These are phyloP conservation scores for Paraescarpia echinospica DNA, from an alignment of 1,140 invertebrate genomes.

Conservation along the genomic window DNA sequence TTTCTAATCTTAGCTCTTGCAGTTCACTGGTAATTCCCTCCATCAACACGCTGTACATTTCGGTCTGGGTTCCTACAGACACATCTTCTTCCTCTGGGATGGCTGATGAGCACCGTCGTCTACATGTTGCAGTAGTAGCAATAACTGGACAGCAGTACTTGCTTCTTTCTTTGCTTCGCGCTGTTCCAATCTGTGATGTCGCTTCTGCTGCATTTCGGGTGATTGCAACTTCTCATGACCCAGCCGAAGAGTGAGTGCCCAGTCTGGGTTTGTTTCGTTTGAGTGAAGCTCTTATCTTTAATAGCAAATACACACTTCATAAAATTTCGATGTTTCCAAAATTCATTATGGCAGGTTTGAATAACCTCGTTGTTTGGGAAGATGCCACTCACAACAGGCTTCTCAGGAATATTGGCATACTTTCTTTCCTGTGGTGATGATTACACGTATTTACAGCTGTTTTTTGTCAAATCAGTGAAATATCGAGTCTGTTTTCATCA, in stretches of 20 bases:
- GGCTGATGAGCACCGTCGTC: constrained; percentile 9
- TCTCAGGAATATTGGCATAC: no score
- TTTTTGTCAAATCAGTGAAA: no score
- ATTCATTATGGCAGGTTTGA: no score
- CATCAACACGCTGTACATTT: no score
- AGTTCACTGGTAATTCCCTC: not conserved
- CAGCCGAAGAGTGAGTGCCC: not conserved
- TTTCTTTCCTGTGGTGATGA: no score
- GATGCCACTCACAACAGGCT: no score
- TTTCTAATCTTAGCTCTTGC: not conserved
- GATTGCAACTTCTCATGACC: not conserved
- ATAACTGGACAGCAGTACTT: not conserved
- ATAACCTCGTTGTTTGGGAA: no score
- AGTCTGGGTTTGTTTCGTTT: not conserved
- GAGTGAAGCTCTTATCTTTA: constrained; percentile 1
- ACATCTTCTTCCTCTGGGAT: not conserved
- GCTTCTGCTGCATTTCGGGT: not conserved
- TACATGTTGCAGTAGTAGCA: constrained; percentile 1
- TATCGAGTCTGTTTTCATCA: no score
- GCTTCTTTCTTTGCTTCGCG: not conserved
- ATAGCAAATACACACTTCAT: no score
- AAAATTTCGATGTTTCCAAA: no score
- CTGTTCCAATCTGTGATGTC: not conserved
- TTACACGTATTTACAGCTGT: no score
- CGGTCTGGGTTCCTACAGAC: not conserved